Evolutionary conservation across 2,888 invertebrate genomes (phyloP).

Genomic region (Aphelenchoides bicaudatus): DNA sequence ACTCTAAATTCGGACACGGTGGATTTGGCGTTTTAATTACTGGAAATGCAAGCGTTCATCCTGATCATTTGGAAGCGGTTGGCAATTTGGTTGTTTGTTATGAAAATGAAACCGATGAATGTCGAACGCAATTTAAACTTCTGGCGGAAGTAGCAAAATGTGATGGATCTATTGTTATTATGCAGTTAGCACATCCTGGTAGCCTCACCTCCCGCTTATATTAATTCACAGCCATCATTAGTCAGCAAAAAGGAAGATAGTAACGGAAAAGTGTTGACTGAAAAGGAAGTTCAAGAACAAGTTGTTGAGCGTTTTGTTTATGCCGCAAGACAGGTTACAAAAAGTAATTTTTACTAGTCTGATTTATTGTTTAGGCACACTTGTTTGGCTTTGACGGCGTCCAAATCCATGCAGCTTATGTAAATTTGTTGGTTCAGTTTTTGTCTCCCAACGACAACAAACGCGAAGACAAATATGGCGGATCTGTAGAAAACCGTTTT

Average conservation of each 20-base stretch:
- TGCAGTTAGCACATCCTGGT: constrained; percentile 40
- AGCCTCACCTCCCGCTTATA: constrained; percentile 39
- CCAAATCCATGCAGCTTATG: constrained; percentile 44
- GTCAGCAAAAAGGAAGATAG: constrained; percentile 40
- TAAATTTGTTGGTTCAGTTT: constrained; percentile 45
- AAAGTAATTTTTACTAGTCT: background rate
- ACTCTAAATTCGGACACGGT: constrained; percentile 43
- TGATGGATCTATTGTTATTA: constrained; percentile 38
- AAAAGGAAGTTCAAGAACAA: constrained; percentile 43
- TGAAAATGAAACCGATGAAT: constrained; percentile 26
- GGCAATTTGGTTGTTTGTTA: constrained; percentile 22
- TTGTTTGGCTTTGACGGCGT: constrained; percentile 43
- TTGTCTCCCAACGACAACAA: constrained; percentile 45
- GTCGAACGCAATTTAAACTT: constrained; percentile 23
- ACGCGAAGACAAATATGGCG: constrained; percentile 48
- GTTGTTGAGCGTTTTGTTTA: constrained; percentile 26
- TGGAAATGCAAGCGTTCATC: constrained; percentile 25
- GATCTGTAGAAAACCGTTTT: constrained; percentile 38
- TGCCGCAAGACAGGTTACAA: constrained; percentile 30
- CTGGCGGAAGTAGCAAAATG: constrained; percentile 32
- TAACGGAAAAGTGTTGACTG: constrained; percentile 35
- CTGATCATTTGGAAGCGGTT: constrained; percentile 32
- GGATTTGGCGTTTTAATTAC: constrained; percentile 35
- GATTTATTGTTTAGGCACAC: background rate
- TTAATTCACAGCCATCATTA: constrained; percentile 38